Evolutionary conservation across 1,140 invertebrate species (phyloP), one percentile per base, ranked within the genome.

Genomic region (Diachasma alloeum): DNA sequence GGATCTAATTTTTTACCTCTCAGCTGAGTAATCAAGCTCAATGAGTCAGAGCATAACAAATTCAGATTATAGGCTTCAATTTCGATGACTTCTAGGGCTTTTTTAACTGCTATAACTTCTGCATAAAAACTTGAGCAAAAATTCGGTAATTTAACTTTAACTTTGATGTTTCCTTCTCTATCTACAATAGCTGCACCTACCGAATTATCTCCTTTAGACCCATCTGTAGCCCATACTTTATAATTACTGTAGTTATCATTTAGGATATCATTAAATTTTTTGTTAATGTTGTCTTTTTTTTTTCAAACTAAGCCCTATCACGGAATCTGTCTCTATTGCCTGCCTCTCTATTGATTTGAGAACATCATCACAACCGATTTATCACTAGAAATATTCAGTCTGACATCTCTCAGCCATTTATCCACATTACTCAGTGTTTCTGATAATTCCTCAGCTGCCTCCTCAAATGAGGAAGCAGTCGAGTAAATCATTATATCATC

Each of bases 401-500:
- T n/a, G n/a, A n/a, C n/a, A n/a, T 53, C 48, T 15, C n/a, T 53
- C n/a, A 53, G 17, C 48, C 48, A 53, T 6, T 53, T 53, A 17
- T 53, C 48, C n/a, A 53, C n/a, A n/a, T 53, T 53, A 4, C n/a
- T 17, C 6, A 53, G 4, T 15, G 48, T 53, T 53, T 8, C n/a
- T 15, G 6, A 10, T 9, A 53, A 9, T 53, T 53, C 48, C n/a
- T 53, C 17, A 4, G n/a, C n/a, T 53, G 48, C 48, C n/a, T 4
- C 8, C 8, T 42, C 5, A n/a, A n/a, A n/a, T 53, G 48, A 9
- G n/a, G 8, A 6, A 8, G 6, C 1, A 4, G 69, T 10, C n/a
- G n/a, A n/a, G n/a, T 72, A 72, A 6, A 72, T 19, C 13, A 72
- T 46, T 46, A 42, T 46, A 26, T 72, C 69, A n/a, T 72, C 69